Conservation (phyloP, 1,140 invertebrate species). For the Scaptodrosophila lebanonensis region DNA sequence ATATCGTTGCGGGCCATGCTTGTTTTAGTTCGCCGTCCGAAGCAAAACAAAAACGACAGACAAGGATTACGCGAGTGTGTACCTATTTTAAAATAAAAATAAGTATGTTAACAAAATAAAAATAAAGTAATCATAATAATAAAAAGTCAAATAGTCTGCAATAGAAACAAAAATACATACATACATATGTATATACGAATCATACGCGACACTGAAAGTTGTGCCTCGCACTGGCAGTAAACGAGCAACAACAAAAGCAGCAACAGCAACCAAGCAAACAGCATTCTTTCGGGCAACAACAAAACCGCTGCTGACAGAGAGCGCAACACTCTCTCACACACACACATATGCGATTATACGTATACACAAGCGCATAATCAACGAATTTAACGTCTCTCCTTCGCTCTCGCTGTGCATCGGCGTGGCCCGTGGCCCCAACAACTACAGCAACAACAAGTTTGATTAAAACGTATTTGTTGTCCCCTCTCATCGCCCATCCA, state of each 20-base stretch:
- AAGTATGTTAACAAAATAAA: not conserved
- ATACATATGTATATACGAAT: constrained; percentile 1
- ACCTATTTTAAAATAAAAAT: not conserved
- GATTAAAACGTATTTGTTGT: constrained; percentile 62
- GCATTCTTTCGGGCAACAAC: constrained; percentile 76
- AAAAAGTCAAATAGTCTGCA: constrained; percentile 31
- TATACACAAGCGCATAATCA: constrained; percentile 21
- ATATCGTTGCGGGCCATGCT: constrained; percentile 1
- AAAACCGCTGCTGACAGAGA: constrained; percentile 54
- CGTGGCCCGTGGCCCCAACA: constrained; percentile 18
- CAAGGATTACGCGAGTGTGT: not conserved
- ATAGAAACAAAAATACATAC: constrained; percentile 18
- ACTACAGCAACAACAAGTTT: constrained; percentile 43
- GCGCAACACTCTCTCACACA: constrained; percentile 28
- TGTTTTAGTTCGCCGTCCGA: constrained; percentile 14
- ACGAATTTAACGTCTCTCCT: constrained; percentile 16
- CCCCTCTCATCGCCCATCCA: constrained; percentile 33
- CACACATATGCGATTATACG: not conserved
- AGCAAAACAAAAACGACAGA: constrained; percentile 20
- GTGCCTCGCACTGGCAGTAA: constrained; percentile 27
- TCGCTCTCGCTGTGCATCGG: constrained; percentile 20
- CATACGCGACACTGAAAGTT: constrained; percentile 8
- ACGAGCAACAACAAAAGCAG: constrained; percentile 39
- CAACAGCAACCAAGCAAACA: constrained; percentile 70
- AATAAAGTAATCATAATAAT: constrained; percentile 20